These are phyloP conservation scores for Ophonus ardosiacus DNA, from an alignment of 2,888 invertebrate genomes.

Conservation along the genomic window DNA sequence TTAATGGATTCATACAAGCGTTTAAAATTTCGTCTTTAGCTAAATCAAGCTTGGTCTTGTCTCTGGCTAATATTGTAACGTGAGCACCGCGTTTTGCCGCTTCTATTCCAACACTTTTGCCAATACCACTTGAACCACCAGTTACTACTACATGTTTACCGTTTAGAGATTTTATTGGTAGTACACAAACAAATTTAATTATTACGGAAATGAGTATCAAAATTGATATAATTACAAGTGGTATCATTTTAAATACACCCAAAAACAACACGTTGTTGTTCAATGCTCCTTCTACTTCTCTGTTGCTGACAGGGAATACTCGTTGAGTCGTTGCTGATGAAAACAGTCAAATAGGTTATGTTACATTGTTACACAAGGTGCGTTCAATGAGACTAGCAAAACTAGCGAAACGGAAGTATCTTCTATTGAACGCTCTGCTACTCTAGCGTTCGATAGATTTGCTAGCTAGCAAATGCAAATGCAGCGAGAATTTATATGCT, in stretches of 20 bases:
- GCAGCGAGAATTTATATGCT: too few relatives aligned
- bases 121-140: conserved; percentile 98
- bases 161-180: conserved; percentile 73
- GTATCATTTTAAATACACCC: conserved; percentile 1
- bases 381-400: too few relatives aligned
- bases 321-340: too few relatives aligned
- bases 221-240: not conserved
- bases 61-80: conserved; percentile 94
- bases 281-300: too few relatives aligned
- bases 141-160: conserved; percentile 86
- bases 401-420: too few relatives aligned
- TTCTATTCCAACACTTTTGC: conserved; percentile 88
- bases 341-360: too few relatives aligned
- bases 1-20: conserved; percentile 72
- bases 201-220: not conserved
- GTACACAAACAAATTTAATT: not conserved
- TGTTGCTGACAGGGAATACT: too few relatives aligned
- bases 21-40: conserved; percentile 80
- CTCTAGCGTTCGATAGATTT: too few relatives aligned
- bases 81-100: conserved; percentile 89
- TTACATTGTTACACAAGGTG: too few relatives aligned
- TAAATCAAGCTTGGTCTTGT: conserved; percentile 82
- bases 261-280: not conserved
- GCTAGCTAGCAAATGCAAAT: too few relatives aligned
- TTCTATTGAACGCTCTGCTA: too few relatives aligned